Conservation (phyloP, 1,140 invertebrate species). For the Hypsibius dujardini region DNA sequence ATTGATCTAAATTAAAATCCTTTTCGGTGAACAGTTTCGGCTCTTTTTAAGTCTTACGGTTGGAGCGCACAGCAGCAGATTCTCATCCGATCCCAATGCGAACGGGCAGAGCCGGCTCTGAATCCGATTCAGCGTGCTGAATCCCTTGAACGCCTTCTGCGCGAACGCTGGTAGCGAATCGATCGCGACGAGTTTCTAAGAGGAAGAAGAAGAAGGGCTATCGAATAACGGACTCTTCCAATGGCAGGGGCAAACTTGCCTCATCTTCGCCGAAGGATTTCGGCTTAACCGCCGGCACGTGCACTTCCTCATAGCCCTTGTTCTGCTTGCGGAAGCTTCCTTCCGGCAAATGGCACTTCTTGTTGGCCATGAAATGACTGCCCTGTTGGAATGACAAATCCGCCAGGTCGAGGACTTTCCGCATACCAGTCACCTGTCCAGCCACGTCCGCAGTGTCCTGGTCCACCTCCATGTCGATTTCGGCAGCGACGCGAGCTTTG, state of each 20-base stretch:
- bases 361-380: constrained; percentile 97
- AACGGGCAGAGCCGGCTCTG: constrained; percentile 72
- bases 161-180: constrained; percentile 87
- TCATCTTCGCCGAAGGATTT: constrained; percentile 78
- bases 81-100: constrained; percentile 82
- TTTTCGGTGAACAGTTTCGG: not conserved
- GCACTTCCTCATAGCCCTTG: constrained; percentile 93
- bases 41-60: constrained; percentile 42
- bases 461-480: constrained; percentile 39
- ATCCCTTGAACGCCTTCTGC: constrained; percentile 94
- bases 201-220: constrained; percentile 20
- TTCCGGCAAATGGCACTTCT: constrained; percentile 84
- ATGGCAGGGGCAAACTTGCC: constrained; percentile 25
- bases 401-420: constrained; percentile 74
- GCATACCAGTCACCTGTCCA: constrained; percentile 50
- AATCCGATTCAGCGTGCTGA: constrained; percentile 85
- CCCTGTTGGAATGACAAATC: constrained; percentile 85
- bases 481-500: constrained; percentile 33
- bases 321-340: constrained; percentile 87
- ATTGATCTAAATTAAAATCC: not conserved
- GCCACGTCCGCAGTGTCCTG: constrained; percentile 37
- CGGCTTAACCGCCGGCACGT: constrained; percentile 92
- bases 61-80: constrained; percentile 87
- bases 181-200: constrained; percentile 53
- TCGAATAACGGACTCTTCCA: not conserved